These are phyloP conservation scores for Subacronicta megacephala DNA, from an alignment of 2,888 invertebrate species.

Conservation along the genomic window DNA sequence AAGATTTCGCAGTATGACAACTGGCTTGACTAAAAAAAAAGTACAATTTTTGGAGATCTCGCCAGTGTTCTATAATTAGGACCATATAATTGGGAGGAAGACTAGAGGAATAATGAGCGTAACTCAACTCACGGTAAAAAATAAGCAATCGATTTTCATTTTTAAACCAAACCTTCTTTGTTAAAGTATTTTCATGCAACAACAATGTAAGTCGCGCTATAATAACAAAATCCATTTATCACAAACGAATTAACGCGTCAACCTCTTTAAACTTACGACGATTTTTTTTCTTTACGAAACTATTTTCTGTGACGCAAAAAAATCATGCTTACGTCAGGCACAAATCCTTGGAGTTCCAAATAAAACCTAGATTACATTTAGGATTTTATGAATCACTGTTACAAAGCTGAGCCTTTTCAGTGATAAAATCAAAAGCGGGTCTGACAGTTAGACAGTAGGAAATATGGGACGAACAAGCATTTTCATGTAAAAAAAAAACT, in stretches of 20 bases:
- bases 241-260: constrained; percentile 40
- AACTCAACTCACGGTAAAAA: no score
- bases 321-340: constrained; percentile 35
- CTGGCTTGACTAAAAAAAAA: no score
- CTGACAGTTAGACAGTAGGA: constrained; percentile 48
- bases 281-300: constrained; percentile 31
- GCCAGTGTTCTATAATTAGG: no score
- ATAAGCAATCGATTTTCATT: no score
- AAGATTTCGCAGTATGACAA: no score
- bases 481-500: constrained; percentile 23
- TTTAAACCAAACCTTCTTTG: no score
- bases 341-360: constrained; percentile 29
- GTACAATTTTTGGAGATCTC: no score
- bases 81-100: no score
- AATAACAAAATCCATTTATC: constrained; percentile 36
- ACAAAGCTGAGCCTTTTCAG: constrained; percentile 24
- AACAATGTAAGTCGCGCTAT: constrained; percentile 26
- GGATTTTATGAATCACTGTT: constrained; percentile 52
- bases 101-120: no score
- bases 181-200: constrained; percentile 2
- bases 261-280: constrained; percentile 35
- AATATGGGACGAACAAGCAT: constrained; percentile 37
- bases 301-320: constrained; percentile 32
- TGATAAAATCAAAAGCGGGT: constrained; percentile 53
- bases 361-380: constrained; percentile 45